A percentile compares a stretch with the other conserved stretches of the same genome.
phyloP scores from a whole-genome alignment of 1,140 invertebrate species.

The Luehdorfia chinensis region DNA sequence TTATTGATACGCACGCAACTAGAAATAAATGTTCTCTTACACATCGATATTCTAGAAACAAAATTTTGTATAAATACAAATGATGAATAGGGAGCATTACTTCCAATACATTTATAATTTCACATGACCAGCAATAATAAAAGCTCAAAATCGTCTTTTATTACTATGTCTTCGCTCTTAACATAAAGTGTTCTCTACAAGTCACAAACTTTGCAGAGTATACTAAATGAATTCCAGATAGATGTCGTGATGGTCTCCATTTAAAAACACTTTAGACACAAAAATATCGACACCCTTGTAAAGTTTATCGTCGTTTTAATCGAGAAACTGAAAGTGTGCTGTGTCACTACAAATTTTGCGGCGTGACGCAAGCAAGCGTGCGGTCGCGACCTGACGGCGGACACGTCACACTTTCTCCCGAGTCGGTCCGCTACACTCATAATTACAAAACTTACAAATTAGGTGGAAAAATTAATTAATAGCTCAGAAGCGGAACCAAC shows the following conservation, averaged over 20 bases:
- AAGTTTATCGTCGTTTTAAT: constrained; percentile 12
- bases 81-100: too few species aligned
- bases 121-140: neutral
- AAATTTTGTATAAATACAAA: too few species aligned
- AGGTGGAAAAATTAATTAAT: too few species aligned
- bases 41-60: too few species aligned
- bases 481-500: too few species aligned
- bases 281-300: constrained; percentile 8
- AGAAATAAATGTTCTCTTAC: too few species aligned
- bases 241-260: constrained; percentile 15
- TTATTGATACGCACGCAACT: too few species aligned
- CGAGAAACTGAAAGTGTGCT: constrained; percentile 17
- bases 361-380: neutral
- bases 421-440: neutral
- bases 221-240: constrained; percentile 8
- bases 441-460: neutral
- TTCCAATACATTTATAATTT: too few species aligned
- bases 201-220: neutral
- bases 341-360: constrained; percentile 6
- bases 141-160: neutral
- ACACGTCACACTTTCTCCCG: constrained; percentile 7
- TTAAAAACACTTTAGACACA: constrained; percentile 12
- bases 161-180: too few species aligned
- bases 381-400: constrained; percentile 11
- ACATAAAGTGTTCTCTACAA: too few species aligned